A percentile compares a stretch with the other conserved stretches of the same genome.
These are phyloP conservation scores for Pangasius macronema DNA, from an alignment of 2,797 vertebrate species.

Conservation along the genomic window DNA sequence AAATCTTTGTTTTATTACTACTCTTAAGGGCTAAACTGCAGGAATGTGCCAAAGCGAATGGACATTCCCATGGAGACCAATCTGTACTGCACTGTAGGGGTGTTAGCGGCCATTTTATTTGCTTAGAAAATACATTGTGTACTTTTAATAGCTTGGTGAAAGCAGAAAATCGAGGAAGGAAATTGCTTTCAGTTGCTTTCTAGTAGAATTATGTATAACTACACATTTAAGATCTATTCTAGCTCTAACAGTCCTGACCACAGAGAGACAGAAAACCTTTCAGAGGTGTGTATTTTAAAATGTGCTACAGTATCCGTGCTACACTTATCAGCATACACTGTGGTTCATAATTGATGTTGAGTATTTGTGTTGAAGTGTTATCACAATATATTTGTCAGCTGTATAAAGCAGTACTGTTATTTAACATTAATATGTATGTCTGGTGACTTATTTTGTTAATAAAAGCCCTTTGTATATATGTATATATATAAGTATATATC, in stretches of 20 bases:
- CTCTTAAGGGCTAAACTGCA: conserved; percentile 75
- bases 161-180: background rate
- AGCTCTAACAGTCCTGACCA: conserved; percentile 65
- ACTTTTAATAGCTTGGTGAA: conserved; percentile 30
- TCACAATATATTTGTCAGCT: conserved; percentile 51
- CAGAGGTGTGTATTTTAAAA: conserved; percentile 54
- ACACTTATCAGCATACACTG: conserved; percentile 66
- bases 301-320: conserved; percentile 51
- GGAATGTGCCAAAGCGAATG: conserved; percentile 65
- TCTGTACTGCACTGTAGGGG: conserved; percentile 68
- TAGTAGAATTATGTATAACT: conserved; percentile 38
- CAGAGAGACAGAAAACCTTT: conserved; percentile 32
- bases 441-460: conserved; percentile 78
- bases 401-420: conserved; percentile 66
- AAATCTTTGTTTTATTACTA: conserved; percentile 37
- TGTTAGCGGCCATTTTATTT: conserved; percentile 56
- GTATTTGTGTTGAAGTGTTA: conserved; percentile 53
- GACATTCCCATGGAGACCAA: conserved; percentile 76
- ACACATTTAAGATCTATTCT: conserved; percentile 1
- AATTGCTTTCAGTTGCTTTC: background rate
- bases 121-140: conserved; percentile 38
- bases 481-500: background rate
- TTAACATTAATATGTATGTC: conserved; percentile 74
- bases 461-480: conserved; percentile 65
- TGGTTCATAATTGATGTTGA: conserved; percentile 56